Evolutionary conservation across 2,797 vertebrate species (phyloP), one percentile per base, ranked within the genome.

Genomic region (Merluccius polli): DNA sequence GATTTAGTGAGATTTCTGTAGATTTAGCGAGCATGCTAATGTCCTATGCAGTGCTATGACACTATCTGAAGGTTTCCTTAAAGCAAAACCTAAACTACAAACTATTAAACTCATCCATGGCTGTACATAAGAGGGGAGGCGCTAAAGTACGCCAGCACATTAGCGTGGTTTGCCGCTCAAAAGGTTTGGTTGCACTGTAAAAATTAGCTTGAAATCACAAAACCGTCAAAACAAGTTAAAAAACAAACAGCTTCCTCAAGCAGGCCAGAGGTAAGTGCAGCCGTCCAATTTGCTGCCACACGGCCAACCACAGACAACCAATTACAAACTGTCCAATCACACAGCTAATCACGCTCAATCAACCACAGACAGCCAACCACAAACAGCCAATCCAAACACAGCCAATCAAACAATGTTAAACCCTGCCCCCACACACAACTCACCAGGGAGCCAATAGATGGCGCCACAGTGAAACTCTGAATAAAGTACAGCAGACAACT

Each of bases 251-350:
- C 80, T 89, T 91, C 85, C 88, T 90, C 83, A 91, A 92, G 91
- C 89, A 92, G 90, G 92, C 88, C 90, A 88, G 86, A 87, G 83
- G 85, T 90, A 90, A 90, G 90, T 92, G 90, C 89, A 90, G 83
- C 86, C 87, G 79, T 83, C 68, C 79, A 71, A 77, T 72, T 38
- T 65, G n/a, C 24, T 65, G n/a, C 27, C 9, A 24, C 59, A 73
- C 4, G 10, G 16, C 5, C 75, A 65, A 65, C 71, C 75, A 16
- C 67, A 69, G 29, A 69, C 30, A 18, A 16, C 13, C 67, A 72
- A 36, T 59, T 67, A 82, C 78, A 85, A 87, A 84, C 80, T 81
- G 86, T 24, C 88, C 85, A 88, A 85, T 79, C 87, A 71, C 24
- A 68, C 65, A 75, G 32, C 36, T 68, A 69, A 30, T 44, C 36